These are phyloP conservation scores for Zaprionus vittiger DNA, from an alignment of 1,140 invertebrate species.

Conservation along the genomic window DNA sequence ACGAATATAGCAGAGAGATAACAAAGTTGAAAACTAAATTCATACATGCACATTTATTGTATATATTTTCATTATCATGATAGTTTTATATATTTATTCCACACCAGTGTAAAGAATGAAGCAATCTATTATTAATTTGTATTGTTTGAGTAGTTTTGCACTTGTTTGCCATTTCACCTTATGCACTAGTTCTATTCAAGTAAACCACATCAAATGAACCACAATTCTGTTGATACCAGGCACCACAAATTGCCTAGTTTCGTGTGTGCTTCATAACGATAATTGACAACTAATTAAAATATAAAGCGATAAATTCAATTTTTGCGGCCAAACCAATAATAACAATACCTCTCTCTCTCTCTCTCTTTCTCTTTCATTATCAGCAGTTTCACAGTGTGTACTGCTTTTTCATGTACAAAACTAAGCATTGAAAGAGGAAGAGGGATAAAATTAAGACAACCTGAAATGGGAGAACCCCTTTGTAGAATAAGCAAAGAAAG, in stretches of 20 bases:
- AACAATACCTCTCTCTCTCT: neutral
- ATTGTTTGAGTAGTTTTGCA: neutral
- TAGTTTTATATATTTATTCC: no score
- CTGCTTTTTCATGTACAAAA: no score
- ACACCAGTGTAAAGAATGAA: no score
- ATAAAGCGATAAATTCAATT: constrained; percentile 19
- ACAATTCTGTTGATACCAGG: neutral
- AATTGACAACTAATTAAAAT: constrained; percentile 47
- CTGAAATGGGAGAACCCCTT: neutral
- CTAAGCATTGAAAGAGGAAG: no score
- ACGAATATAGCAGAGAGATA: no score
- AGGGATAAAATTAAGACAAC: neutral
- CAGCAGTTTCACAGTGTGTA: no score
- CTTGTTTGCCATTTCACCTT: neutral
- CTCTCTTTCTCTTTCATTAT: neutral
- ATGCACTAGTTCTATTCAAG: neutral
- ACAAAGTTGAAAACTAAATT: no score
- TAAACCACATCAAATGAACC: constrained; percentile 2
- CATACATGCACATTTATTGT: no score
- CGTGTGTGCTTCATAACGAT: constrained; percentile 21
- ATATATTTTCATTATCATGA: no score
- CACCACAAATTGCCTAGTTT: constrained; percentile 3
- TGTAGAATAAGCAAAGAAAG: no score
- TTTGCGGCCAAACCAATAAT: constrained; percentile 11
- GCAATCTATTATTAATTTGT: no score